Evolutionary conservation across 2,797 vertebrate species (phyloP).

Genomic region (Catamblyrhynchus diadema): DNA sequence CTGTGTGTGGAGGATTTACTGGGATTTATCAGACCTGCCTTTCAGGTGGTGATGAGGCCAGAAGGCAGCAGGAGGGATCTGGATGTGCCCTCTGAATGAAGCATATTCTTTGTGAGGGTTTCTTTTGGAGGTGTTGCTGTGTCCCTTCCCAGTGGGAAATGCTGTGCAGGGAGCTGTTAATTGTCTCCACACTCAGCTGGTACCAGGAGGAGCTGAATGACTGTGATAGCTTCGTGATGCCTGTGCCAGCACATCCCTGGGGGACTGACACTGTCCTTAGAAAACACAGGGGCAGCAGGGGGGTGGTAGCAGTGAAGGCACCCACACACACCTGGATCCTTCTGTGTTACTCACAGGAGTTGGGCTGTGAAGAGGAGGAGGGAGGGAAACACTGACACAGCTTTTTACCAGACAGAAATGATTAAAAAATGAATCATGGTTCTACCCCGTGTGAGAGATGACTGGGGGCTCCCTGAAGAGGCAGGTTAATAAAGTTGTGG

Average conservation of each 20-base stretch:
- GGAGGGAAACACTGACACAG: neutral
- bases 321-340: neutral
- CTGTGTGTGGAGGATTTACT: fast-evolving
- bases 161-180: neutral
- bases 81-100: neutral
- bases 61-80: neutral
- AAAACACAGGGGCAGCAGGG: neutral
- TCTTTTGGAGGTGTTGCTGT: neutral
- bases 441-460: neutral
- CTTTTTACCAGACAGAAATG: conserved; percentile 20
- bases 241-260: neutral
- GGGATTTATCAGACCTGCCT: neutral
- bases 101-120: neutral
- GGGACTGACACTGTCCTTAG: neutral
- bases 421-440: conserved; percentile 17
- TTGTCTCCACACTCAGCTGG: neutral
- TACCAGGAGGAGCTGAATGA: neutral
- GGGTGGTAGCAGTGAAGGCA: neutral
- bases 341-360: neutral
- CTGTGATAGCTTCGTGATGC: neutral
- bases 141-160: neutral
- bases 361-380: neutral
- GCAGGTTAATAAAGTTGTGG: conserved; percentile 40
- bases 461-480: conserved; percentile 5
- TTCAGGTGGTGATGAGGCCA: neutral